Evolutionary conservation across 2,113 vertebrate species (phyloP).

Genomic region (Sisor rabdophorus): DNA sequence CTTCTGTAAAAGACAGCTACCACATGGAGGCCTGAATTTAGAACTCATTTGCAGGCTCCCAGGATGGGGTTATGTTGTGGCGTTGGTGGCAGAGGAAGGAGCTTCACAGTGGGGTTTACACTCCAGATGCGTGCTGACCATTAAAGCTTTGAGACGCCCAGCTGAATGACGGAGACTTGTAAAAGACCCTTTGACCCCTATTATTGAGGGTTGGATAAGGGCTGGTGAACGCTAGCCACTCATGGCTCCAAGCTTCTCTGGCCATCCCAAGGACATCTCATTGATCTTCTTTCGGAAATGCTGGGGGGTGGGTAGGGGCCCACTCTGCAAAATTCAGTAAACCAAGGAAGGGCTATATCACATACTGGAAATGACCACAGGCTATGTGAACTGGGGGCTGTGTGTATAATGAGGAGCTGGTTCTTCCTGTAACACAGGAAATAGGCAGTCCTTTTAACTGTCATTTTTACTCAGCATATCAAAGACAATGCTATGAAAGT

Average conservation of each 20-base stretch:
- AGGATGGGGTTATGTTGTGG: conserved; percentile 43
- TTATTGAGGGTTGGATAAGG: conserved; percentile 50
- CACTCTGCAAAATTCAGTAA: conserved; percentile 40
- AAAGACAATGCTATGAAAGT: conserved; percentile 13
- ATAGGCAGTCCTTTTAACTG: conserved; percentile 30
- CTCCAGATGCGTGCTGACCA: conserved; percentile 55
- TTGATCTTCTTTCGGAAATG: conserved; percentile 49
- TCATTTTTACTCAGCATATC: conserved; percentile 9
- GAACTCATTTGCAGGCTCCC: conserved; percentile 50
- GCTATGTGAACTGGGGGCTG: conserved; percentile 32
- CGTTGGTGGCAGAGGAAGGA: conserved; percentile 45
- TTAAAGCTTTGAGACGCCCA: conserved; percentile 53
- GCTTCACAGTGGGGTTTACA: conserved; percentile 48
- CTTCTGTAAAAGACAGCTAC: conserved; percentile 49
- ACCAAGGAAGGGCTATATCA: conserved; percentile 46
- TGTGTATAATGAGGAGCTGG: conserved; percentile 21
- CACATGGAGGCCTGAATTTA: conserved; percentile 48
- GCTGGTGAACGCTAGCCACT: conserved; percentile 42
- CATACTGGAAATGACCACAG: conserved; percentile 49
- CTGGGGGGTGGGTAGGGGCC: conserved; percentile 38
- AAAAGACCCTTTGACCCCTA: conserved; percentile 54
- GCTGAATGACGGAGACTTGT: conserved; percentile 43
- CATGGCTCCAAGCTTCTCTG: conserved; percentile 39
- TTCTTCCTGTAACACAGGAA: conserved; percentile 38
- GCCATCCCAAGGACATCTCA: conserved; percentile 51